A percentile compares a stretch with the other conserved stretches of the same genome.
These are phyloP conservation scores for Luidia sarsii DNA, from an alignment of 53 echinoderm and acorn worm species.

Conservation along the genomic window DNA sequence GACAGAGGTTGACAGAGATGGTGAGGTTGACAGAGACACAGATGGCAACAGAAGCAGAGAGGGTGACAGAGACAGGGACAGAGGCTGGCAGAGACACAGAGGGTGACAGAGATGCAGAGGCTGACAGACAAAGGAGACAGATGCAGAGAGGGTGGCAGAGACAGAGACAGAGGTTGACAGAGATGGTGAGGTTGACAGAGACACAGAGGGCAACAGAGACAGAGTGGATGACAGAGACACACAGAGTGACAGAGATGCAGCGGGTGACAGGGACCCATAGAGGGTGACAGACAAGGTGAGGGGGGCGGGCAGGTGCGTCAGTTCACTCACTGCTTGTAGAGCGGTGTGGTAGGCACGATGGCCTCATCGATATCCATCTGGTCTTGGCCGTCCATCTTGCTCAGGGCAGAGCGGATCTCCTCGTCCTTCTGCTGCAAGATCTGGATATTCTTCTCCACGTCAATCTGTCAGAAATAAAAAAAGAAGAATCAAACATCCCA, in stretches of 20 bases:
- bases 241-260: too few species aligned
- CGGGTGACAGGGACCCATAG: too few species aligned
- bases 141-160: too few species aligned
- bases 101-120: neutral
- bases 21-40: neutral
- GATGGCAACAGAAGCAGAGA: too few species aligned
- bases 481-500: too few species aligned
- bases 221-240: neutral
- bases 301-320: neutral
- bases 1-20: neutral
- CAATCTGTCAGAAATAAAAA: conserved; percentile 44
- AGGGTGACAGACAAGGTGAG: neutral
- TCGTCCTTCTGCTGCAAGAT: conserved; percentile 84
- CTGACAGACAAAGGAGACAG: neutral
- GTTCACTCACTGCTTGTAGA: conserved; percentile 91
- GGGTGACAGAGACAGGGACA: too few species aligned
- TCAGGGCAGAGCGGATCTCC: conserved; percentile 74
- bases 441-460: conserved; percentile 74
- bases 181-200: too few species aligned
- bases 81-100: too few species aligned
- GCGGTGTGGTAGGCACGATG: conserved; percentile 84
- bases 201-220: neutral
- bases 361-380: conserved; percentile 90
- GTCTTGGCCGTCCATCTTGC: conserved; percentile 89
- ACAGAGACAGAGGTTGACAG: too few species aligned